Percentiles rank a stretch among this genome's conserved stretches.
Conservation (phyloP, 2,113 vertebrate genomes). For the Salminus brasiliensis region DNA sequence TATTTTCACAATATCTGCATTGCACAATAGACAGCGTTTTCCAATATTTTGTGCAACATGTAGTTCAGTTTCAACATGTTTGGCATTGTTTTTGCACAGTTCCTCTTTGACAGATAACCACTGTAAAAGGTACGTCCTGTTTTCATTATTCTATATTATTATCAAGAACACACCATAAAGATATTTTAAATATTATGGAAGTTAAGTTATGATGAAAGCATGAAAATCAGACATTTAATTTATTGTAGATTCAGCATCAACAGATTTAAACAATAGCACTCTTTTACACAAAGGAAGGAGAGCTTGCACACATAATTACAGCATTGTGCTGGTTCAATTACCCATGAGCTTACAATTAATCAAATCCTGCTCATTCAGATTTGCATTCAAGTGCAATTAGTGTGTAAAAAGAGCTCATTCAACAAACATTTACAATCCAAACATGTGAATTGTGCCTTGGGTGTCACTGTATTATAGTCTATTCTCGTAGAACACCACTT, state of each 20-base stretch:
- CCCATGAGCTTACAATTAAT: constrained; percentile 51
- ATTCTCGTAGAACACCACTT: too few species aligned
- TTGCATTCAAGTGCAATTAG: constrained; percentile 16
- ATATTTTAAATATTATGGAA: too few species aligned
- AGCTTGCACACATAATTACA: constrained; percentile 35
- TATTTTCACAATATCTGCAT: not conserved
- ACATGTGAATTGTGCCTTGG: not conserved
- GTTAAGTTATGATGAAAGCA: not conserved
- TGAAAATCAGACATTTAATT: not conserved
- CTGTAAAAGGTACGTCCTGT: not conserved
- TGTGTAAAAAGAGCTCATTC: not conserved
- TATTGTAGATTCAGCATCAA: constrained; percentile 6
- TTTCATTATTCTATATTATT: not conserved
- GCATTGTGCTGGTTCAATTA: constrained; percentile 49
- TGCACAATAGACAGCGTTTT: not conserved
- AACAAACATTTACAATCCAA: not conserved
- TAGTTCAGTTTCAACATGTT: not conserved
- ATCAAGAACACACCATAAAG: too few species aligned
- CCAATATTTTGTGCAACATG: not conserved
- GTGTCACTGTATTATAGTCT: not conserved
- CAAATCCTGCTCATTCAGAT: not conserved
- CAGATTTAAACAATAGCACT: not conserved
- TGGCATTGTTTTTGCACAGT: not conserved
- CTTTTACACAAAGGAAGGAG: not conserved
- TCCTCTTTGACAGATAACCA: not conserved